Base-by-base conservation (phyloP, 2,113 vertebrate genomes). In the Rhinogobius similis region DNA sequence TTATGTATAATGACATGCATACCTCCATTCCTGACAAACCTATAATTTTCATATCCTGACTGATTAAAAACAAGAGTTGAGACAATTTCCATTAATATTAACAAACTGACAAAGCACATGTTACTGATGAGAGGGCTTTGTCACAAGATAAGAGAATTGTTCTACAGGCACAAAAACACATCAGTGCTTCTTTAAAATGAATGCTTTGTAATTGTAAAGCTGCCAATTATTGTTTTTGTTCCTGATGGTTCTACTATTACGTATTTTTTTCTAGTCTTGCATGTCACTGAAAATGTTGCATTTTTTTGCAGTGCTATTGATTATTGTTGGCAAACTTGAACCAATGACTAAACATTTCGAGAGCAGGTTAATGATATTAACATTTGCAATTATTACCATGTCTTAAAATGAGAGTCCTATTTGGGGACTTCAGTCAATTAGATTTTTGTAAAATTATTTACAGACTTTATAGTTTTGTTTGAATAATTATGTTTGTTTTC, bases 261-360 rank as follows among this genome's bases (percentile, higher is more conserved):
- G 9, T 24, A 4, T 61, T n/a, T 38, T 20, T 12, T n/a, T 32
- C 20, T 11, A 10, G 16, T 21, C 58, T 36, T 61, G 58, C 58
- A 36, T 36, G 58, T 11, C 18, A 61, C 58, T 20, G 14, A 29
- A 58, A 58, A 58, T 58, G 26, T 58, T 27, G 16, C 26, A 58
- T 58, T 58, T 55, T n/a, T 24, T 58, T 52, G 24, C 13, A 14
- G 5, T n/a, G 29, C 58, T 61, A 61, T 32, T 61, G 58, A 61
- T 55, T 55, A 14, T 61, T 61, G 58, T 36, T 32, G 18, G 53
- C 26, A 56, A 29, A 58, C 16, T n/a, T 16, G 58, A 38, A 61
- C 29, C 20, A 36, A 18, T n/a, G 20, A 50, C 58, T 38, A 38
- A 61, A n/a, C 29, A 32, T 36, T 21, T 29, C 18, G 18, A 36